Evolutionary conservation across 2,888 invertebrate species (phyloP).

Genomic region (Blastobasis adustella): DNA sequence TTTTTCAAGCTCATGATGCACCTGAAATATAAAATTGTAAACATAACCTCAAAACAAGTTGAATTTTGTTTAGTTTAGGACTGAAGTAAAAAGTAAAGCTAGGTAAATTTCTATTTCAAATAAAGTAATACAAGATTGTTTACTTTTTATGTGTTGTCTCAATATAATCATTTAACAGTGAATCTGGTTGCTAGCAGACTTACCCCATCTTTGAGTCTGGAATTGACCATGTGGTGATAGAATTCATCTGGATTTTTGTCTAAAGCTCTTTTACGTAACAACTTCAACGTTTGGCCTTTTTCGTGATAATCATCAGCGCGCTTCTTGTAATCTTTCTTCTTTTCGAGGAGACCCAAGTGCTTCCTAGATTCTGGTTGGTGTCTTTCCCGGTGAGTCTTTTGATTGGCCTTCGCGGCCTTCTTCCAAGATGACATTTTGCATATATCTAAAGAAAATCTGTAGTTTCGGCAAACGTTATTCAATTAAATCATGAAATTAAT

Average conservation of each 20-base stretch:
- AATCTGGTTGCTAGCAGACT: conserved; percentile 17
- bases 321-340: conserved; percentile 90
- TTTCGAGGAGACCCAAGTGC: conserved; percentile 88
- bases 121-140: no score
- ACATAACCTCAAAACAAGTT: background rate
- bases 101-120: no score
- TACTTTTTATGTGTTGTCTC: background rate
- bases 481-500: no score
- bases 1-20: conserved; percentile 80
- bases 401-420: conserved; percentile 89
- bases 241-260: conserved; percentile 99
- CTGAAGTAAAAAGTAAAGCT: no score
- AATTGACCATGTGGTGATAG: conserved; percentile 97
- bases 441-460: conserved; percentile 10
- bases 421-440: conserved; percentile 89
- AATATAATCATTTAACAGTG: background rate
- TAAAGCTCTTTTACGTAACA: conserved; percentile 87
- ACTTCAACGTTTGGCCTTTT: conserved; percentile 87
- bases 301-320: conserved; percentile 87
- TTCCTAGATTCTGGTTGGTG: conserved; percentile 87
- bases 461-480: no score
- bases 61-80: background rate
- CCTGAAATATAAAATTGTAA: conserved; percentile 29
- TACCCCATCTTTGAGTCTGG: conserved; percentile 78
- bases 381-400: conserved; percentile 88